Conservation (phyloP, 2,888 invertebrate species). For the Lepidochrysops patricia region DNA sequence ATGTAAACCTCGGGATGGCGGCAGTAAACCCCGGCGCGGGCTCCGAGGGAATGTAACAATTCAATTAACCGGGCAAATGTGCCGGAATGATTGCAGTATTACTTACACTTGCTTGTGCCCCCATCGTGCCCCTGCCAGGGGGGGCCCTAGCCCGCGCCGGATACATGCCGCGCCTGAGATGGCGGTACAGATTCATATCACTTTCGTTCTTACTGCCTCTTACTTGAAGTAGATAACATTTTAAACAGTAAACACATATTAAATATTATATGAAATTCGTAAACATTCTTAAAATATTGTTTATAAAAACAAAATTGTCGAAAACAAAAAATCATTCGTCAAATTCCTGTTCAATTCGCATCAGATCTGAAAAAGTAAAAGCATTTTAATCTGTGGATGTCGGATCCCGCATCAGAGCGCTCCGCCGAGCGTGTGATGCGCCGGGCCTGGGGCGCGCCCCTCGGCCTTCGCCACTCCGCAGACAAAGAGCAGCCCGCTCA, state of each 20-base stretch:
- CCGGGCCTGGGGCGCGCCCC: slow-evolving; percentile 17
- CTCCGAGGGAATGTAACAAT: slow-evolving; percentile 33
- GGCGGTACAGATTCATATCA: background rate
- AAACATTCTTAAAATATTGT: too few species aligned
- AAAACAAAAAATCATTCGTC: background rate
- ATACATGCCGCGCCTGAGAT: background rate
- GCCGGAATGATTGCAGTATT: slow-evolving; percentile 39
- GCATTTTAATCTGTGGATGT: slow-evolving; percentile 7
- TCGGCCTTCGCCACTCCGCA: background rate
- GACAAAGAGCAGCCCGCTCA: background rate
- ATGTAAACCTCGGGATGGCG: too few species aligned
- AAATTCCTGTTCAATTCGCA: background rate
- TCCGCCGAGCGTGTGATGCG: slow-evolving; percentile 21
- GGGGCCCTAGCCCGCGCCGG: background rate
- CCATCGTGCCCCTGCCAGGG: background rate
- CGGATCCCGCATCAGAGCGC: slow-evolving; percentile 24
- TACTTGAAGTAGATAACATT: too few species aligned
- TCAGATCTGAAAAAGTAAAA: background rate
- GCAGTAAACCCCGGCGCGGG: background rate
- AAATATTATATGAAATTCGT: too few species aligned
- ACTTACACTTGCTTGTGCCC: slow-evolving; percentile 24
- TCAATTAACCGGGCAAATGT: slow-evolving; percentile 46
- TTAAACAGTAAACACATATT: too few species aligned
- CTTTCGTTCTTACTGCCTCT: too few species aligned
- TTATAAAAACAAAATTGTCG: too few species aligned